A percentile compares a stretch with the other conserved stretches of the same genome.
Conservation (phyloP, 2,113 vertebrate species). For the Anguilla rostrata region DNA sequence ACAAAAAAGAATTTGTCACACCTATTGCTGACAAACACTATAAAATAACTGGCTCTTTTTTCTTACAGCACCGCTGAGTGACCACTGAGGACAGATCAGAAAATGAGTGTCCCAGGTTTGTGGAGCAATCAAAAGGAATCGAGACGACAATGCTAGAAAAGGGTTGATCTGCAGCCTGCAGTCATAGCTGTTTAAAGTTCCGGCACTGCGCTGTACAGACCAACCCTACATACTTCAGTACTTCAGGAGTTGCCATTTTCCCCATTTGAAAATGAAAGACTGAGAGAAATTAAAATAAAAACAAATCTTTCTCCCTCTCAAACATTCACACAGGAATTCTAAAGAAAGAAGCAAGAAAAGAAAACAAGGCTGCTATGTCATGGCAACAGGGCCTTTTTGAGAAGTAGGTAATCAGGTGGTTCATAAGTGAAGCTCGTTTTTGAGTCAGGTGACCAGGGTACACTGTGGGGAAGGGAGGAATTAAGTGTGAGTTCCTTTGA, state of each 20-base stretch:
- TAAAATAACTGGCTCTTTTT: neutral
- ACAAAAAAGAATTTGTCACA: neutral
- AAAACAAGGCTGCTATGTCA: neutral
- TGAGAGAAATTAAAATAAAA: neutral
- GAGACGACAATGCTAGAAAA: slow-evolving; percentile 57
- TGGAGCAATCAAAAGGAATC: slow-evolving; percentile 56
- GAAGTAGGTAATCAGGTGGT: slow-evolving; percentile 2
- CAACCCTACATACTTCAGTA: neutral
- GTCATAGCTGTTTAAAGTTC: neutral
- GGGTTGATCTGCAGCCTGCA: slow-evolving; percentile 58
- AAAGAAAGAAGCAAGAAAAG: neutral
- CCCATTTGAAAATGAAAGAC: slow-evolving; percentile 41
- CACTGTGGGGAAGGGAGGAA: neutral
- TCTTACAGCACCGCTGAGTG: neutral
- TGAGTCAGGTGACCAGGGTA: slow-evolving; percentile 1
- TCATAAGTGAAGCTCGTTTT: slow-evolving; percentile 2
- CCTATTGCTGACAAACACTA: neutral
- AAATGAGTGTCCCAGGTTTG: slow-evolving; percentile 36
- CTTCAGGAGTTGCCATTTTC: neutral
- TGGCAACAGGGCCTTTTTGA: slow-evolving; percentile 5
- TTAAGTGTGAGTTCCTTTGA: slow-evolving; percentile 1
- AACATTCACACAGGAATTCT: neutral
- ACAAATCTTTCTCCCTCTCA: neutral
- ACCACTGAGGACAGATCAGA: neutral
- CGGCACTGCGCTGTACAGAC: neutral